A percentile compares a stretch with the other conserved stretches of the same genome.
Evolutionary conservation across 2,797 vertebrate species (phyloP).

Genomic region (Danio albolineatus): DNA sequence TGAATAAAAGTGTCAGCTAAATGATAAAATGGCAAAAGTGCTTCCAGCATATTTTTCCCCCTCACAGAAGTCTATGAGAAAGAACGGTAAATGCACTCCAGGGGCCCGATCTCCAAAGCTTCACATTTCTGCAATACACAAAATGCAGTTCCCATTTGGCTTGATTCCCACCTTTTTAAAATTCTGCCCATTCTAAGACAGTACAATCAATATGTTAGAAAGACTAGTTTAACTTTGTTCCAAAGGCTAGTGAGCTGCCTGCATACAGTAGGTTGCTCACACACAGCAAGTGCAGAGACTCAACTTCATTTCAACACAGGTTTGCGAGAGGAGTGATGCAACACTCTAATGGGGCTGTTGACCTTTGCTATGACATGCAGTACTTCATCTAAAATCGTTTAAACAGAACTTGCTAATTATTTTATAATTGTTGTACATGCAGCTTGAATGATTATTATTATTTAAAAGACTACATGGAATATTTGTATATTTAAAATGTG

Average conservation of each 20-base stretch:
- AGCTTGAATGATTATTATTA: background rate
- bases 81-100: slow-evolving; percentile 19
- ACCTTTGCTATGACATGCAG: background rate
- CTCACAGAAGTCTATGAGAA: slow-evolving; percentile 20
- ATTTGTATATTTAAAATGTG: background rate
- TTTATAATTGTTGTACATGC: background rate
- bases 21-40: slow-evolving; percentile 25
- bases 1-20: slow-evolving; percentile 38
- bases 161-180: slow-evolving; percentile 1
- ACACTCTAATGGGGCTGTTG: slow-evolving; percentile 11
- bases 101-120: slow-evolving; percentile 12
- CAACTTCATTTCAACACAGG: background rate
- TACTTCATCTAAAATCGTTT: slow-evolving; percentile 4
- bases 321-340: background rate
- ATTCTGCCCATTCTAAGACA: background rate
- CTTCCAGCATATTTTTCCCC: slow-evolving; percentile 13
- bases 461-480: slow-evolving; percentile 12
- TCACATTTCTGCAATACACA: slow-evolving; percentile 4
- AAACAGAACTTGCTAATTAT: slow-evolving; percentile 2
- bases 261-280: no score
- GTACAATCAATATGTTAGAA: background rate
- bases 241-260: slow-evolving; percentile 1
- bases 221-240: background rate
- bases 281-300: background rate
- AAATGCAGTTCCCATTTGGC: slow-evolving; percentile 21